Conservation (phyloP, 2,797 vertebrate genomes). For the Pangasius djambal region DNA sequence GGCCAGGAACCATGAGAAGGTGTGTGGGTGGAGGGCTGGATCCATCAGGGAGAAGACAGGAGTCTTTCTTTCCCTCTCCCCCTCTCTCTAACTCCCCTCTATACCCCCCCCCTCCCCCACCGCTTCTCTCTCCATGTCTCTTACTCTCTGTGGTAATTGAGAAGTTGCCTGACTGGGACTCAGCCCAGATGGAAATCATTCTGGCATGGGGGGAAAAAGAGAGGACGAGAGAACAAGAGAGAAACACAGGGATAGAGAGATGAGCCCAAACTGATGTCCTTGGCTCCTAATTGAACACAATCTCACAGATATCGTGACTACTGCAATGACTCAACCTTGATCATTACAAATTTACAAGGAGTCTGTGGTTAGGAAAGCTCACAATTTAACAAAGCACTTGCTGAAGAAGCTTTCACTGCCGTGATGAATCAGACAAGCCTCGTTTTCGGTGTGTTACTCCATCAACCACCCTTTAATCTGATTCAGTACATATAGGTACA, state of each 20-base stretch:
- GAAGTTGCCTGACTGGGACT: slow-evolving; percentile 68
- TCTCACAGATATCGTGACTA: slow-evolving; percentile 17
- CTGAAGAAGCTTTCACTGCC: slow-evolving; percentile 16
- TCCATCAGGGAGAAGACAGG: slow-evolving; percentile 52
- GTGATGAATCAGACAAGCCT: not conserved
- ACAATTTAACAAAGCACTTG: slow-evolving; percentile 7
- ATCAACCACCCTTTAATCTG: slow-evolving; percentile 4
- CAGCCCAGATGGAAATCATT: slow-evolving; percentile 71
- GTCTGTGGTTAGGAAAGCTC: slow-evolving; percentile 16
- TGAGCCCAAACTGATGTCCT: slow-evolving; percentile 26
- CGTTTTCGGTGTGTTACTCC: not conserved
- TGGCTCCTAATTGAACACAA: slow-evolving; percentile 31
- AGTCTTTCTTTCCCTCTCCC: slow-evolving; percentile 37
- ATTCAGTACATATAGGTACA: not conserved
- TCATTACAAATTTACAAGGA: slow-evolving; percentile 18
- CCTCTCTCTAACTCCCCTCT: not conserved
- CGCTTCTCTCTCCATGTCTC: slow-evolving; percentile 66
- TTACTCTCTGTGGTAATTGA: slow-evolving; percentile 70
- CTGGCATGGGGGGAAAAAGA: slow-evolving; percentile 49
- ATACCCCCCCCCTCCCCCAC: not conserved
- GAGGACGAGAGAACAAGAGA: slow-evolving; percentile 20
- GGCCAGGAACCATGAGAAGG: slow-evolving; percentile 42
- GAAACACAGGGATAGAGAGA: slow-evolving; percentile 15
- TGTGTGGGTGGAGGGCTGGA: slow-evolving; percentile 50
- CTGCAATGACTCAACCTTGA: slow-evolving; percentile 17